These are phyloP conservation scores for Leptinotarsa juncta DNA, from an alignment of 2,888 invertebrate species.

Conservation along the genomic window DNA sequence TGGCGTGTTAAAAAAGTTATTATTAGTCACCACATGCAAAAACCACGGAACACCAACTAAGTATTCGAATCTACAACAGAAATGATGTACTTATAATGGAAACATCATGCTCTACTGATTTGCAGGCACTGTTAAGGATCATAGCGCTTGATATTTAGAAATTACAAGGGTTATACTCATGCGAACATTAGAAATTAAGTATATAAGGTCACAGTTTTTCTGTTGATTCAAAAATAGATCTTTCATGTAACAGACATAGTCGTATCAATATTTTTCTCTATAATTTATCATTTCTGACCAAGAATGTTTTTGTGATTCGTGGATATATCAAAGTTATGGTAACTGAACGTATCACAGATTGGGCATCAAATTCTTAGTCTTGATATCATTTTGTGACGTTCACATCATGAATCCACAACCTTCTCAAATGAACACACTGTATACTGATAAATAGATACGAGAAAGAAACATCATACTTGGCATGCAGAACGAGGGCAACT, in stretches of 20 bases:
- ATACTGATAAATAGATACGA: too few species aligned
- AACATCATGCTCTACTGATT: slow-evolving; percentile 26
- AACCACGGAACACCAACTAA: not conserved
- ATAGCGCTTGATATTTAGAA: slow-evolving; percentile 25
- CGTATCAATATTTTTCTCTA: not conserved
- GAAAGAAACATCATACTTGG: slow-evolving; percentile 28
- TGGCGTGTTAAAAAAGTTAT: too few species aligned
- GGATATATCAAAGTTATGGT: too few species aligned
- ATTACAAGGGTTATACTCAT: slow-evolving; percentile 22
- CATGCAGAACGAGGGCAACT: slow-evolving; percentile 40
- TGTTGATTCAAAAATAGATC: not conserved
- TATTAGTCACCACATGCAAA: not conserved
- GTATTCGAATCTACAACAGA: not conserved
- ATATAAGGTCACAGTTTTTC: slow-evolving; percentile 20
- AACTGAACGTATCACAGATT: too few species aligned
- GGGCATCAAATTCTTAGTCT: too few species aligned
- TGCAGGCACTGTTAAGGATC: slow-evolving; percentile 15
- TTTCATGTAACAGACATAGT: not conserved
- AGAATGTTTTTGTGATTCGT: too few species aligned
- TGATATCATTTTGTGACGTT: too few species aligned
- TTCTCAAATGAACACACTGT: too few species aligned
- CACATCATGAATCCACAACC: too few species aligned
- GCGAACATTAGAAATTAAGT: slow-evolving; percentile 14
- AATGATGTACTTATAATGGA: not conserved
- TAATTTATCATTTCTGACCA: too few species aligned